Base-by-base conservation (phyloP, 2,113 vertebrate species). In the Corydoras maculifer region DNA sequence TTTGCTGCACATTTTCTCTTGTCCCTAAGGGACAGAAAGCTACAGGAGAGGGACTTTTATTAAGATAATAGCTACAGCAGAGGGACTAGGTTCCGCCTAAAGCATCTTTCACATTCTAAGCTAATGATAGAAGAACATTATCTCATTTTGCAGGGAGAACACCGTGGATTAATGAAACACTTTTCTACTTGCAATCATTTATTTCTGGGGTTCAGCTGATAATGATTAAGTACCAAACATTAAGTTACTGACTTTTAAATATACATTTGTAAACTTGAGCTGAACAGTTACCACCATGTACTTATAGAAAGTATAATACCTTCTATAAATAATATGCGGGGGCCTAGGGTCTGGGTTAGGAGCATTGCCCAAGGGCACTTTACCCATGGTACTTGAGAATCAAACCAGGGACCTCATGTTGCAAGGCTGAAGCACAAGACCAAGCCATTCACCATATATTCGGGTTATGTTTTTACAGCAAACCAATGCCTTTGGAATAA, bases 121-220 rank as follows among this genome's bases (percentile, higher is more conserved):
- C 32, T 65, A 10, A 25, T 58, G 51, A 63, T 29, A 48, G 61
- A 71, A 48, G 61, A 57, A 35, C 12, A 13, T 62, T 54, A 62
- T 62, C 49, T 57, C 10, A 2, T 9, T 63, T 29, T 14, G 18
- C n/a, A 57, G 61, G 32, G 32, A 63, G 31, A 51, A 29, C 1
- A 11, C 2, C 9, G 53, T 55, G 30, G 49, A 53, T 12, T 1
- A 15, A 8, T 13, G 3, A 3, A 9, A 6, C 29, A n/a, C 53
- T 31, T 12, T 31, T n/a, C 13, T 67, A 29, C 51, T 32, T 50
- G 14, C 4, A 32, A 55, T 67, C 9, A 50, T 63, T 54, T 11
- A 61, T 51, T 15, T 60, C 43, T 70, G 29, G 51, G 13, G 43
- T 7, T 30, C n/a, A 9, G n/a, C 11, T n/a, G 58, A 55, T 25